These are phyloP conservation scores for Nycteola revayana DNA, from an alignment of 2,888 invertebrate genomes.

Conservation along the genomic window DNA sequence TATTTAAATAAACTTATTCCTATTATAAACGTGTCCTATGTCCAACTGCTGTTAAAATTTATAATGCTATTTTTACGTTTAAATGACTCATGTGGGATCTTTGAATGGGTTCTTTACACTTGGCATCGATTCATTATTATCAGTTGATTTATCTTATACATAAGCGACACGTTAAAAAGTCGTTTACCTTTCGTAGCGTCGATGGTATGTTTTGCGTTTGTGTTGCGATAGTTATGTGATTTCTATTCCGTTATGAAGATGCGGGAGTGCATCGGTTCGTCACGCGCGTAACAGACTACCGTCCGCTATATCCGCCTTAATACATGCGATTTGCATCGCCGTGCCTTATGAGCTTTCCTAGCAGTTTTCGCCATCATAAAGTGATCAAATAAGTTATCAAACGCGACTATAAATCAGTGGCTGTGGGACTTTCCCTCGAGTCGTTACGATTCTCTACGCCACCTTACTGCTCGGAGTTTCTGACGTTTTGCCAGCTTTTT, in stretches of 20 bases:
- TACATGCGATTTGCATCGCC: slow-evolving; percentile 65
- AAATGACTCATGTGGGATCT: slow-evolving; percentile 71
- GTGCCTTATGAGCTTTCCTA: slow-evolving; percentile 69
- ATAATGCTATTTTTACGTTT: slow-evolving; percentile 73
- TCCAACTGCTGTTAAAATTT: slow-evolving; percentile 70
- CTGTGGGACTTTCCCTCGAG: slow-evolving; percentile 59
- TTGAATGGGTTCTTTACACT: slow-evolving; percentile 60
- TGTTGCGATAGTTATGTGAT: slow-evolving; percentile 52
- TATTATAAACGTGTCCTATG: slow-evolving; percentile 68
- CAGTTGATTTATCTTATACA: slow-evolving; percentile 32
- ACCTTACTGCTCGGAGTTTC: slow-evolving; percentile 50
- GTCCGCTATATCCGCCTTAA: slow-evolving; percentile 58
- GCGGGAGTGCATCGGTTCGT: slow-evolving; percentile 39
- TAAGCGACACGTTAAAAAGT: slow-evolving; percentile 50
- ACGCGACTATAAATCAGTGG: slow-evolving; percentile 63
- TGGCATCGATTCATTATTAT: slow-evolving; percentile 49
- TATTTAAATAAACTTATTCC: slow-evolving; percentile 78
- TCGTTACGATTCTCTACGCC: slow-evolving; percentile 71
- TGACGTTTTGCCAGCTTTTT: slow-evolving; percentile 65
- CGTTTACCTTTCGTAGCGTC: slow-evolving; percentile 51
- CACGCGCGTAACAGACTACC: slow-evolving; percentile 44
- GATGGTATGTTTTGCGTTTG: slow-evolving; percentile 28
- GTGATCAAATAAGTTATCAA: slow-evolving; percentile 79
- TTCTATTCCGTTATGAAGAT: slow-evolving; percentile 63
- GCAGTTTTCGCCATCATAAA: slow-evolving; percentile 77